Conservation (phyloP, 2,888 invertebrate species). For the Tetragonula carbonaria region DNA sequence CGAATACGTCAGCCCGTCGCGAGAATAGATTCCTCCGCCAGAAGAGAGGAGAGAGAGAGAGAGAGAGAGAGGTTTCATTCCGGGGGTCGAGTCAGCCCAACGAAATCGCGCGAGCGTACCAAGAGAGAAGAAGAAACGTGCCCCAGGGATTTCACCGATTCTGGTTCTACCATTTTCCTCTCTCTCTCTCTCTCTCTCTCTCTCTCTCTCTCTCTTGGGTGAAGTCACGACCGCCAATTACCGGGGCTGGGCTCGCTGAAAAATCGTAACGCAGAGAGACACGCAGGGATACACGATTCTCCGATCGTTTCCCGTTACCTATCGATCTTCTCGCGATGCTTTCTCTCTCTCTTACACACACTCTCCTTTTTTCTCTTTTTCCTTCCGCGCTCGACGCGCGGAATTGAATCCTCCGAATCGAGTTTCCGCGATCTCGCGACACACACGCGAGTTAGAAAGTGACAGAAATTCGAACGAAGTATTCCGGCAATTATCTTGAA, state of each 20-base stretch:
- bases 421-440: no score
- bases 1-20: slow-evolving; percentile 62
- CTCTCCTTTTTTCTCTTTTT: not conserved
- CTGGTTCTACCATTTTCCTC: slow-evolving; percentile 17
- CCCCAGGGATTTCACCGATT: slow-evolving; percentile 38
- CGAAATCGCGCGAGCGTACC: slow-evolving; percentile 30
- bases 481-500: no score
- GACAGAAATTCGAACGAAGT: no score
- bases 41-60: slow-evolving; percentile 41
- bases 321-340: not conserved
- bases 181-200: no score
- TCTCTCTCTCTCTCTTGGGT: no score
- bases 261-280: not conserved
- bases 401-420: no score
- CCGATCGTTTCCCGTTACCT: not conserved
- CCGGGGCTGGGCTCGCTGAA: not conserved
- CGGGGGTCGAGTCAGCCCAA: slow-evolving; percentile 28
- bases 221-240: slow-evolving; percentile 29
- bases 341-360: not conserved
- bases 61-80: slow-evolving; percentile 74
- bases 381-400: rapidly evolving
- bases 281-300: not conserved
- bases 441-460: no score
- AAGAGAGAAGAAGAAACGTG: slow-evolving; percentile 16
- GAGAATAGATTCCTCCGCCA: slow-evolving; percentile 78